These are phyloP conservation scores for Melolontha melolontha DNA, from an alignment of 2,888 invertebrate genomes.

Conservation along the genomic window DNA sequence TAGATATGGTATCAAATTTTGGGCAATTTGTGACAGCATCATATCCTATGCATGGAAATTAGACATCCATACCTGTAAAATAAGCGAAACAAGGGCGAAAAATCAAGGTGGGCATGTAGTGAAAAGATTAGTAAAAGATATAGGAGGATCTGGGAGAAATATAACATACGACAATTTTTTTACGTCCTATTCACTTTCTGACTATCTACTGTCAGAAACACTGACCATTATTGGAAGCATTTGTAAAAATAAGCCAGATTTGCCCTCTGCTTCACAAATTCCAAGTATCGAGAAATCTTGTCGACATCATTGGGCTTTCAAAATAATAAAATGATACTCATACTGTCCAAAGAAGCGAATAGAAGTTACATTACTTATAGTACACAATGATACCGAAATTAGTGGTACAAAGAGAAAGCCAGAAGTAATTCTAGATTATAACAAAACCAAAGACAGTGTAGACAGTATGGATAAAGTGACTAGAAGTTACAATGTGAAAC, in stretches of 20 bases:
- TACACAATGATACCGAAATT: too few relatives aligned
- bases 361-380: too few relatives aligned
- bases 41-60: too few relatives aligned
- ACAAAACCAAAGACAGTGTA: conserved; percentile 36
- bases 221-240: conserved; percentile 15
- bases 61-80: conserved; percentile 10
- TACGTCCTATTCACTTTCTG: too few relatives aligned
- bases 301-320: too few relatives aligned
- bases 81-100: conserved; percentile 19
- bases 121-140: conserved; percentile 17
- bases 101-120: conserved; percentile 27
- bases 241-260: conserved; percentile 29
- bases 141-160: too few relatives aligned
- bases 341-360: too few relatives aligned
- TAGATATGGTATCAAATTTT: conserved; percentile 32
- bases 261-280: too few relatives aligned
- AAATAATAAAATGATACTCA: too few relatives aligned
- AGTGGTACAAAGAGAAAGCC: neutral
- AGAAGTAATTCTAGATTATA: too few relatives aligned
- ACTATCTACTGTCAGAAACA: neutral
- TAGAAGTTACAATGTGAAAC: conserved; percentile 30
- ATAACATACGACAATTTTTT: too few relatives aligned
- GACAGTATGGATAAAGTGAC: conserved; percentile 35
- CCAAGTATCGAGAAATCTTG: too few relatives aligned
- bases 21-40: conserved; percentile 40